phyloP scores from a whole-genome alignment of 23 tunicate genomes.

The Trididemnum clinides region DNA sequence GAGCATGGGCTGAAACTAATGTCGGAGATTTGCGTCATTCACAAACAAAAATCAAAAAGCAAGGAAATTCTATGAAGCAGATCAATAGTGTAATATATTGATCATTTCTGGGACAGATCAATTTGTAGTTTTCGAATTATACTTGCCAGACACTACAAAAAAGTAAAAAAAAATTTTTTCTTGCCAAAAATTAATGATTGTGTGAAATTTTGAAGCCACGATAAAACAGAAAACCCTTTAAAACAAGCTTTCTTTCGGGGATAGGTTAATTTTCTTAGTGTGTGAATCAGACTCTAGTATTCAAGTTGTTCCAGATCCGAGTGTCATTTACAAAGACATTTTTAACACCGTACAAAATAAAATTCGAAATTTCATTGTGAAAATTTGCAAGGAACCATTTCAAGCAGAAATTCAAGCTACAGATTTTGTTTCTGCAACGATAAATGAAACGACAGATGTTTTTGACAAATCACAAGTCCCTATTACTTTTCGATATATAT shows the following conservation, averaged over 20 bases:
- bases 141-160: not conserved
- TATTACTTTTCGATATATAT: not conserved
- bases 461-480: not conserved
- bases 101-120: not conserved
- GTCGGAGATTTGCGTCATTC: not conserved
- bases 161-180: not conserved
- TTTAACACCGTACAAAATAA: conserved; percentile 11
- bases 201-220: conserved; percentile 4
- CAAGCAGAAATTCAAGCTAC: not conserved
- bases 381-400: not conserved
- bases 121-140: not conserved
- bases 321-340: not conserved
- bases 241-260: not conserved
- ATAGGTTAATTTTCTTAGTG: not conserved
- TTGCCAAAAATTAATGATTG: not conserved
- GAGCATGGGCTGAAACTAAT: not conserved
- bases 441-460: conserved; percentile 26
- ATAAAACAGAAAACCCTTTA: not conserved
- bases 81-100: not conserved
- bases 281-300: not conserved
- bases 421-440: conserved; percentile 3
- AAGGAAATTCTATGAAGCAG: not conserved
- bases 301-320: not conserved
- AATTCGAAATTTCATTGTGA: not conserved
- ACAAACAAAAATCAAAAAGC: not conserved